Percentiles rank a stretch among this genome's conserved stretches.
Evolutionary conservation across 2,888 invertebrate species (phyloP).

Genomic region (Tromatobia lineatoria): DNA sequence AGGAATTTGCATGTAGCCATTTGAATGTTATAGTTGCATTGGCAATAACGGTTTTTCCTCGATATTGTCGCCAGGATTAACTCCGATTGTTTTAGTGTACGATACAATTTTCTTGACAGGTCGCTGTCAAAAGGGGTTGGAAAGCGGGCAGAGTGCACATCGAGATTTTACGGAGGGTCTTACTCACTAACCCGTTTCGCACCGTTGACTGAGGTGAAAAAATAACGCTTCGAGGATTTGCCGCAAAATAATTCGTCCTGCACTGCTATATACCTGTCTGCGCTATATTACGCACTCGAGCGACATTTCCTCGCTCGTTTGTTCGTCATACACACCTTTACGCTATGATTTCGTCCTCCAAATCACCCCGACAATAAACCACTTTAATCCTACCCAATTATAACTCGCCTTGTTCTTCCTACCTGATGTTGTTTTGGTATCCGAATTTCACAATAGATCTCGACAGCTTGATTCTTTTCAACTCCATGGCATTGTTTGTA

Average conservation of each 20-base stretch:
- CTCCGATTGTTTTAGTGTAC: too few relatives aligned
- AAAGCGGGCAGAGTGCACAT: conserved; percentile 23
- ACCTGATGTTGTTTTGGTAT: conserved; percentile 52
- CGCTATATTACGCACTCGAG: background rate
- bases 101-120: background rate
- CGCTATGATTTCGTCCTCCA: background rate
- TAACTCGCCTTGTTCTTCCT: conserved; percentile 27
- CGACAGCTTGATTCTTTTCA: conserved; percentile 22
- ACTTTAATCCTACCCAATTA: conserved; percentile 43
- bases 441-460: conserved; percentile 38
- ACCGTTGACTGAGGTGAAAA: conserved; percentile 50
- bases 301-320: conserved; percentile 10
- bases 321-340: conserved; percentile 2
- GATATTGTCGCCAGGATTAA: too few relatives aligned
- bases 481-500: background rate
- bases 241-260: background rate
- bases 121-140: conserved; percentile 17
- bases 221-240: conserved; percentile 38
- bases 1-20: too few relatives aligned
- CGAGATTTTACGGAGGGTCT: conserved; percentile 37
- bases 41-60: too few relatives aligned
- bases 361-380: conserved; percentile 33
- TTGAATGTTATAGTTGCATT: too few relatives aligned
- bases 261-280: conserved; percentile 19
- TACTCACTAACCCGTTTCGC: conserved; percentile 36